Evolutionary conservation across 2,797 vertebrate genomes (phyloP).

Genomic region (Paramormyrops hopkinsi): DNA sequence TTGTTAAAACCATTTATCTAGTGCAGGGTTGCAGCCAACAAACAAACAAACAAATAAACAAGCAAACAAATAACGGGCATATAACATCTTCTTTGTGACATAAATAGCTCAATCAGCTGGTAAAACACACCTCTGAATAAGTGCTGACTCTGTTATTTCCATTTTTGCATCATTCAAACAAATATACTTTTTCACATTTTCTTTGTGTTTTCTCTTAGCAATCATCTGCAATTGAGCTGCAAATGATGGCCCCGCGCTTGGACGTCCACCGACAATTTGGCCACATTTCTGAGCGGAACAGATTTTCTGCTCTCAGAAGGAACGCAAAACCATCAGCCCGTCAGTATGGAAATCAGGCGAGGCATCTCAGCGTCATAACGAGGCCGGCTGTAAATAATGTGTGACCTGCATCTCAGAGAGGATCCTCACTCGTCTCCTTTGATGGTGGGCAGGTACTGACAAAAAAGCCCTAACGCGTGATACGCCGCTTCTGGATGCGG

Average conservation of each 20-base stretch:
- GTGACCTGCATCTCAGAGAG: background rate
- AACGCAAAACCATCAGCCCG: background rate
- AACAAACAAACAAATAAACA: background rate
- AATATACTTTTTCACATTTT: background rate
- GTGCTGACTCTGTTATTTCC: background rate
- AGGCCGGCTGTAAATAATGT: background rate
- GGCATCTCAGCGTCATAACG: background rate
- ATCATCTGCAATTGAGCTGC: background rate
- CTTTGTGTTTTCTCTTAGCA: background rate
- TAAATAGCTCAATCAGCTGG: background rate
- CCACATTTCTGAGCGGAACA: background rate
- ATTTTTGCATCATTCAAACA: background rate
- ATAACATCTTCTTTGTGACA: background rate
- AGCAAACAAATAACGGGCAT: background rate
- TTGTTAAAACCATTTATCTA: background rate
- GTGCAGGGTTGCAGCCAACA: background rate
- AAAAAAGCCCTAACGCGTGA: slow-evolving; percentile 36
- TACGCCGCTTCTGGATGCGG: slow-evolving; percentile 43
- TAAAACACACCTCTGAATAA: background rate
- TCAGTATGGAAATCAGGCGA: background rate
- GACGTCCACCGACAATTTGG: background rate
- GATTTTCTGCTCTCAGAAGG: background rate
- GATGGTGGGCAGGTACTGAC: slow-evolving; percentile 52
- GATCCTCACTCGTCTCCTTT: background rate
- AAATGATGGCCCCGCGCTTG: background rate